These are phyloP conservation scores for Ceriagrion tenellum DNA, from an alignment of 2,888 invertebrate species.

Conservation along the genomic window DNA sequence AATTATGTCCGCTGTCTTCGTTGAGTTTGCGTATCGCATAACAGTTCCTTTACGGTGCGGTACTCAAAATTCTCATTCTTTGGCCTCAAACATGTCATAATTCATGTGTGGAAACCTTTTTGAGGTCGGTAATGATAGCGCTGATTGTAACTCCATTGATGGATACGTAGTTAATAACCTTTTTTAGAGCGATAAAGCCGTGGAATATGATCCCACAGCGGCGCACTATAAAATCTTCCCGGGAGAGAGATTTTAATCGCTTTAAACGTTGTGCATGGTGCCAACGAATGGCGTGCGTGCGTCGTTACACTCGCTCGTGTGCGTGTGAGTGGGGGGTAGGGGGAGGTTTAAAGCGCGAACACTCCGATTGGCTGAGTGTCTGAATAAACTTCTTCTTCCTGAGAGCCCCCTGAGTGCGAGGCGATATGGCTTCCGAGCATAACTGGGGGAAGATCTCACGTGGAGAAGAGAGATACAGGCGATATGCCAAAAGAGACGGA, in stretches of 20 bases:
- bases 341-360: background rate
- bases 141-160: conserved; percentile 32
- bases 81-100: background rate
- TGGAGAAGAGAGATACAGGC: no score
- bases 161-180: conserved; percentile 28
- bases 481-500: no score
- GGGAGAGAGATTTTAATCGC: conserved; percentile 27
- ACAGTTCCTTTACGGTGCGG: background rate
- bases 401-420: background rate
- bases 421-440: background rate
- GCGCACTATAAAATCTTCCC: conserved; percentile 1
- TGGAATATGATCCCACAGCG: background rate
- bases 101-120: conserved; percentile 3
- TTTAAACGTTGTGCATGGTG: background rate
- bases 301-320: background rate
- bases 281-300: background rate
- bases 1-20: background rate
- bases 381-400: background rate
- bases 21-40: background rate
- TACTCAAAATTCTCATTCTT: background rate
- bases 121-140: background rate
- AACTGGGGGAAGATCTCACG: background rate
- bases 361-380: background rate
- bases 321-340: background rate
- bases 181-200: background rate